These are phyloP conservation scores for Aricia artaxerxes DNA, from an alignment of 2,888 invertebrate species.

Conservation along the genomic window DNA sequence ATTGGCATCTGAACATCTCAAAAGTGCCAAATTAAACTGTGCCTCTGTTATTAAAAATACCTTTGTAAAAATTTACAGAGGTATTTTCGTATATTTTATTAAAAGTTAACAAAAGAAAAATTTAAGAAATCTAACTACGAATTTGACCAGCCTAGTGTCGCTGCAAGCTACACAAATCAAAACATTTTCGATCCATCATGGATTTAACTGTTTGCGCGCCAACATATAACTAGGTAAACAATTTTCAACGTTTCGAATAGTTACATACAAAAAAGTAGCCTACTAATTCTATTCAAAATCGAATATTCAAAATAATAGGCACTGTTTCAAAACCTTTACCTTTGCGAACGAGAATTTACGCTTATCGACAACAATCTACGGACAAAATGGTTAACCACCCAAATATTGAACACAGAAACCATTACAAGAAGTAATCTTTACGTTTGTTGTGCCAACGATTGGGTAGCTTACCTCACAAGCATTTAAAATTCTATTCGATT, in stretches of 20 bases:
- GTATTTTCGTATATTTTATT: neutral
- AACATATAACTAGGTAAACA: conserved; percentile 21
- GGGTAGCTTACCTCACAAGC: neutral
- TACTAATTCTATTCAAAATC: conserved; percentile 22
- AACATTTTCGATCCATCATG: conserved; percentile 19
- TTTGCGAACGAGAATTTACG: neutral
- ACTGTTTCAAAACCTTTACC: conserved; percentile 17
- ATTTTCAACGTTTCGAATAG: conserved; percentile 1
- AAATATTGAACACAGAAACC: neutral
- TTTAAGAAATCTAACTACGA: neutral
- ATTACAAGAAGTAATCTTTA: neutral
- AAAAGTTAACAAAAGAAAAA: neutral
- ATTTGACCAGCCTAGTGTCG: conserved; percentile 20
- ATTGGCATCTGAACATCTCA: neutral
- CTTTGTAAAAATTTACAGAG: neutral
- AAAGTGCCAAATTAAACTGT: too few relatives aligned
- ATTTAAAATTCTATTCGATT: conserved; percentile 11
- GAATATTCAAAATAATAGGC: conserved; percentile 26
- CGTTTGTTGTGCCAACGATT: neutral
- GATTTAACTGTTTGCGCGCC: conserved; percentile 6
- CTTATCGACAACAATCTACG: conserved; percentile 20
- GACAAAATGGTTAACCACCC: neutral
- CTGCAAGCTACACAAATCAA: neutral
- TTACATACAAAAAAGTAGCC: conserved; percentile 15
- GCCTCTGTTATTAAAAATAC: too few relatives aligned